Base-by-base conservation (phyloP, 2,113 vertebrate genomes). In the Ctenomys sociabilis region DNA sequence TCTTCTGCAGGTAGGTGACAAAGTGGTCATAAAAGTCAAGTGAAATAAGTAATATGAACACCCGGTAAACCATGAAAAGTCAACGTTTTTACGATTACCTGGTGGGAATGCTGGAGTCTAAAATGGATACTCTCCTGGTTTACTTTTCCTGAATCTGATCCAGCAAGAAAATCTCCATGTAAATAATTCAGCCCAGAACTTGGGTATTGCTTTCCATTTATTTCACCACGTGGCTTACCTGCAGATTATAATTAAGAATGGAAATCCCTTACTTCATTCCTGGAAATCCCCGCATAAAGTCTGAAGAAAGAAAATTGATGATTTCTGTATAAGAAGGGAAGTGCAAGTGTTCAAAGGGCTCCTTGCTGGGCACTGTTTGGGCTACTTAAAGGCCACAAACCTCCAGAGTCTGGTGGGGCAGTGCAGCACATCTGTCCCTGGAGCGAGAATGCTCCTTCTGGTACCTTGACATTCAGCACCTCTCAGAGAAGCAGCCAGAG, bases 161-260 rank as follows among this genome's bases (percentile, higher is more conserved):
- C 83, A 45, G 19, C 10, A 32, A 75, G 45, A 75, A 91, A 63
- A 80, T 85, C 70, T 54, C 52, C 13, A 37, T 24, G 35, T 13
- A 85, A 92, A 94, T 85, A 82, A 70, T 32, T 59, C 45, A 90
- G 78, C 82, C 72, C 73, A 66, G 61, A 88, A 63, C 14, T 52
- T 35, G 5, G 35, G 6, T 59, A 81, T 35, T 43, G 57, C 64
- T 85, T 72, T 91, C 78, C 78, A 32, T 72, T 72, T 59, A 73
- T 86, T 94, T n/a, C 57, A 87, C 37, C 59, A 94, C 91, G n/a
- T 84, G 52, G 28, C 90, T 84, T 78, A 17, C 32, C 37, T 88
- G 37, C 24, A 73, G 14, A 2, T 81, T 59, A 49, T 32, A 24
- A 59, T 59, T 88, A 75, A 54, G 35, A 88, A 63, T 81, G 72